Evolutionary conservation across 35 echinoderm and acorn worm genomes (phyloP), one percentile per base, ranked within the genome.

Genomic region (Strongylocentrotus purpuratus): DNA sequence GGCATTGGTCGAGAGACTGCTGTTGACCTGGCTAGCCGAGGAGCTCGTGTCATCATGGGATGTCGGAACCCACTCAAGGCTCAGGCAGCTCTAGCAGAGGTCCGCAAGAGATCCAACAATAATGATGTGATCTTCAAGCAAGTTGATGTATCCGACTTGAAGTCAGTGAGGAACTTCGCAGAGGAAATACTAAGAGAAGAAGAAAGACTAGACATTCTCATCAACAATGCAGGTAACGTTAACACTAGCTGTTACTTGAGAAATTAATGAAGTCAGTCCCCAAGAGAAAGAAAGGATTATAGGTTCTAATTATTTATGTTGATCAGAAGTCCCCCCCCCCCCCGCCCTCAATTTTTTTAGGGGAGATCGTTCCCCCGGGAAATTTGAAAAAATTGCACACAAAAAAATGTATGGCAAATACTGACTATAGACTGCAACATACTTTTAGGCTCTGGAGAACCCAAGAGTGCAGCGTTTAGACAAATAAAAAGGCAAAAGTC

Each of bases 221-320:
- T 97, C 46, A 97, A 97, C 94, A 97, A 97, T 94, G 97, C 97
- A 96, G 97, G 97, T 94, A 78, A 96, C 22, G 9, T 15, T 55
- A 78, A 41, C 35, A 41, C 35, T 41, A 41, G 1, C 35, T 41
- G 35, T 41, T 41, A 1, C 35, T 41, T 41, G 35, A 41, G 35
- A 41, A 41, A 41, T 1, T 41, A 41, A n/a, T n/a, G n/a, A n/a
- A 41, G 35, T 41, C 0, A 3, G 35, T 41, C 0, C 3, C 35
- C 3, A 41, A 41, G 35, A 41, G 35, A 41, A 0, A 41, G 0
- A 41, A 41, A 41, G 3, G 35, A 41, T n/a, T n/a, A n/a, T n/a
- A n/a, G n/a, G n/a, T n/a, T n/a, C n/a, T n/a, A n/a, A n/a, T n/a
- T n/a, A n/a, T n/a, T n/a, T n/a, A n/a, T n/a, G n/a, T n/a, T n/a